Conservation (phyloP, 1,140 invertebrate genomes). For the Drosophila repleta region DNA sequence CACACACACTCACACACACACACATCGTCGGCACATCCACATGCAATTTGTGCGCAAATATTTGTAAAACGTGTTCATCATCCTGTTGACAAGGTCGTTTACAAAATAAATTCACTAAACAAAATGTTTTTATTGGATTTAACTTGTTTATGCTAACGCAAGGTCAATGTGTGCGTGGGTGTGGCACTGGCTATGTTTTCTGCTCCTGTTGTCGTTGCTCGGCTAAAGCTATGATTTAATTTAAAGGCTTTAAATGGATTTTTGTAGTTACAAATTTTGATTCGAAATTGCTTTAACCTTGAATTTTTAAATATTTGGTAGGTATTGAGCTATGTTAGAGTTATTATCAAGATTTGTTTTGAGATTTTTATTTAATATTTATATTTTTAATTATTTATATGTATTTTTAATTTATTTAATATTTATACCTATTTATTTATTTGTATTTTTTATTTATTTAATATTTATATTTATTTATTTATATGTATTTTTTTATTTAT, state of each 20-base stretch:
- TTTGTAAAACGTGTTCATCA: conserved; percentile 76
- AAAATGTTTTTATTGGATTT: conserved; percentile 76
- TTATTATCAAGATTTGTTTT: no score
- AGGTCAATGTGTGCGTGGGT: conserved; percentile 24
- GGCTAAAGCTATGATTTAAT: background rate
- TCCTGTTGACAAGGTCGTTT: conserved; percentile 76
- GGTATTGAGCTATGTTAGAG: no score
- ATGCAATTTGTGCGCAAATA: conserved; percentile 51
- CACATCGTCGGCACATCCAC: conserved; percentile 13
- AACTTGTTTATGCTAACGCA: conserved; percentile 63
- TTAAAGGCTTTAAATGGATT: background rate
- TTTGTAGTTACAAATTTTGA: no score
- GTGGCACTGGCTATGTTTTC: background rate
- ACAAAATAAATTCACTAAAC: conserved; percentile 75
- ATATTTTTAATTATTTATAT: no score
- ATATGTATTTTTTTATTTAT: no score
- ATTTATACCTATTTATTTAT: no score
- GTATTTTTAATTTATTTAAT: no score
- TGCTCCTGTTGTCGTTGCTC: background rate
- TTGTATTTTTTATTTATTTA: no score
- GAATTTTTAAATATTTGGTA: no score
- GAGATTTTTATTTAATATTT: no score
- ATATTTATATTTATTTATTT: no score
- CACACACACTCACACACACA: conserved; percentile 20
- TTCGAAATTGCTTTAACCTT: no score